Percentiles rank a stretch among this genome's conserved stretches.
Evolutionary conservation across 2,888 invertebrate species (phyloP).

Genomic region (Ennomos fuscantarius): DNA sequence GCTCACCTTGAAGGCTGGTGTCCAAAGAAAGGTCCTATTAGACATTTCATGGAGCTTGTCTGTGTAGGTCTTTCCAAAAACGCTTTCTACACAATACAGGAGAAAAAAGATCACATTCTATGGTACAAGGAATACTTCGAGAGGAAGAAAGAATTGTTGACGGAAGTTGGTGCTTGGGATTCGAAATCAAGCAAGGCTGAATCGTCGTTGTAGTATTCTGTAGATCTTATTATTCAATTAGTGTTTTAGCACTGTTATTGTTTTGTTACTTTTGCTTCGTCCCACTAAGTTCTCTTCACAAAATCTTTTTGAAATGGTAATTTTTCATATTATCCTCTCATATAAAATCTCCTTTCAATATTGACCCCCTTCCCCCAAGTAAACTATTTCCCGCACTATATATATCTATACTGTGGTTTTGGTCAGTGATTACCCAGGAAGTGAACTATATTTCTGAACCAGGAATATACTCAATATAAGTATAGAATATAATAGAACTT

Average conservation of each 20-base stretch:
- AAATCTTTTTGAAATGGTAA: no score
- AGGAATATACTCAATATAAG: no score
- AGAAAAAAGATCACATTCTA: constrained; percentile 94
- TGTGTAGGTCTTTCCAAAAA: constrained; percentile 97
- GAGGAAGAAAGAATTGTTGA: constrained; percentile 89
- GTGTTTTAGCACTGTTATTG: constrained; percentile 32
- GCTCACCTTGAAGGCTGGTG: constrained; percentile 94
- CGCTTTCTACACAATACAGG: constrained; percentile 93
- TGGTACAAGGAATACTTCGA: constrained; percentile 97
- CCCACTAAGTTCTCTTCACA: no score
- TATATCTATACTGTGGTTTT: no score
- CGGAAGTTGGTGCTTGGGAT: constrained; percentile 86
- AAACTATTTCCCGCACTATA: no score
- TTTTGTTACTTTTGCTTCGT: no score
- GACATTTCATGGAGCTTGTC: constrained; percentile 99
- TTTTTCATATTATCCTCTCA: no score
- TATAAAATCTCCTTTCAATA: no score
- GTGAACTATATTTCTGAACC: no score
- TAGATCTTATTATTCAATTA: constrained; percentile 34
- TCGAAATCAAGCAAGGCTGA: constrained; percentile 45
- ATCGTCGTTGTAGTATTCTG: constrained; percentile 41
- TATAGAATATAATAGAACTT: no score
- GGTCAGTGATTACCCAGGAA: no score
- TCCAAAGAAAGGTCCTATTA: constrained; percentile 94
- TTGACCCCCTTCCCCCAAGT: no score